phyloP scores from a whole-genome alignment of 2,888 invertebrate genomes.

The Eupelmus urozonus region DNA sequence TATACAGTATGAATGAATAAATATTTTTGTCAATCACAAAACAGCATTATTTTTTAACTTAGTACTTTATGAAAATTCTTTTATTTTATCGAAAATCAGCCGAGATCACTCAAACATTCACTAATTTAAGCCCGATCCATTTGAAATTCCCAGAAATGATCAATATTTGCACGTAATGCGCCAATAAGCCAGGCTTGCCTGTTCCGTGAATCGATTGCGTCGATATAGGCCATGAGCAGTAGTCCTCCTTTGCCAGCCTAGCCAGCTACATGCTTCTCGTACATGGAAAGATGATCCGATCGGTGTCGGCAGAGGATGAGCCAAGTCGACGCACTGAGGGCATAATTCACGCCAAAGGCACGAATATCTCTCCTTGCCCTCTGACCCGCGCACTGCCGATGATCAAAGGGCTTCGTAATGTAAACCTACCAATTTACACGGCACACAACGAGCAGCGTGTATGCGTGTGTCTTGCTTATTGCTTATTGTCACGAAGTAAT shows the following conservation, averaged over 20 bases:
- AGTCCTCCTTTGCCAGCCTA: neutral
- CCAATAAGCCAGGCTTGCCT: constrained; percentile 1
- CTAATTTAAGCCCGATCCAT: too few species aligned
- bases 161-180: constrained; percentile 7
- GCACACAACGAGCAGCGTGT: too few species aligned
- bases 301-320: constrained; percentile 3
- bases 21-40: too few species aligned
- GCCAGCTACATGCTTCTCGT: neutral
- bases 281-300: constrained; percentile 25
- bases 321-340: constrained; percentile 28
- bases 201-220: constrained; percentile 2
- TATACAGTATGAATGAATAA: too few species aligned
- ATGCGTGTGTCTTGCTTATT: too few species aligned
- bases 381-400: neutral
- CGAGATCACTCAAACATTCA: too few species aligned
- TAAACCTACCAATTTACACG: too few species aligned
- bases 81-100: too few species aligned
- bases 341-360: constrained; percentile 18
- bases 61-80: too few species aligned
- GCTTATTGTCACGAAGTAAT: too few species aligned
- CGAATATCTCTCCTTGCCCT: constrained; percentile 23
- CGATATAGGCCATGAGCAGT: neutral
- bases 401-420: constrained; percentile 17
- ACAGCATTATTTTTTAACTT: too few species aligned
- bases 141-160: neutral